phyloP scores from a whole-genome alignment of 2,888 invertebrate species.

The Crematogaster levior region DNA sequence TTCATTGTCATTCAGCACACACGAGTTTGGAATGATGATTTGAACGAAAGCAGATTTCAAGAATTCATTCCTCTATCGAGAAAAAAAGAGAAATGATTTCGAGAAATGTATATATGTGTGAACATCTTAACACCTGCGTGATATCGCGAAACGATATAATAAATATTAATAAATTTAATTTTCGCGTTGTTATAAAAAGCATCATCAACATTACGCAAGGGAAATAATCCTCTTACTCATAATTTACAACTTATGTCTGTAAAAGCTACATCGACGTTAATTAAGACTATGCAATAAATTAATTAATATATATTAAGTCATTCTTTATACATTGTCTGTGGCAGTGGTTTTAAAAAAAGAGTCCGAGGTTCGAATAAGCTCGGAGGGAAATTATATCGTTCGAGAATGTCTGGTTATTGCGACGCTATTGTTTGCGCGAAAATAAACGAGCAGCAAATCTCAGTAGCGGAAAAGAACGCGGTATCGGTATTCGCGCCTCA shows the following conservation, averaged over 20 bases:
- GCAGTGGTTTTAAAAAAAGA: background rate
- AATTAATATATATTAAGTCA: background rate
- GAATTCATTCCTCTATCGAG: background rate
- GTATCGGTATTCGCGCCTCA: slow-evolving; percentile 30
- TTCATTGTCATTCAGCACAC: slow-evolving; percentile 51
- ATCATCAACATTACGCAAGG: background rate
- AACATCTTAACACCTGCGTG: background rate
- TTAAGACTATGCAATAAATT: background rate
- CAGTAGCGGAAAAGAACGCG: slow-evolving; percentile 49
- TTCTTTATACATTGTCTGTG: background rate
- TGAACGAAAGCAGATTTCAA: slow-evolving; percentile 16
- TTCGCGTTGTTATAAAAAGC: background rate
- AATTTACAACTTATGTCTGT: background rate
- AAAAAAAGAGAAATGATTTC: background rate
- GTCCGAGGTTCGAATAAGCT: background rate
- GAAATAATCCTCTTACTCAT: background rate
- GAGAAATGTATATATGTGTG: background rate
- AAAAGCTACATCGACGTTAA: background rate
- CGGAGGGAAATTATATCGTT: too few species aligned
- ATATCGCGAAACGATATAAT: background rate
- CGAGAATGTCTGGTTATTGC: slow-evolving; percentile 36
- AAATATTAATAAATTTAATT: background rate
- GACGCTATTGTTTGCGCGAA: slow-evolving; percentile 64
- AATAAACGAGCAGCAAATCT: slow-evolving; percentile 51
- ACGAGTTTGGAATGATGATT: slow-evolving; percentile 15